phyloP scores from a whole-genome alignment of 2,797 vertebrate species.

The Malurus splendens region DNA sequence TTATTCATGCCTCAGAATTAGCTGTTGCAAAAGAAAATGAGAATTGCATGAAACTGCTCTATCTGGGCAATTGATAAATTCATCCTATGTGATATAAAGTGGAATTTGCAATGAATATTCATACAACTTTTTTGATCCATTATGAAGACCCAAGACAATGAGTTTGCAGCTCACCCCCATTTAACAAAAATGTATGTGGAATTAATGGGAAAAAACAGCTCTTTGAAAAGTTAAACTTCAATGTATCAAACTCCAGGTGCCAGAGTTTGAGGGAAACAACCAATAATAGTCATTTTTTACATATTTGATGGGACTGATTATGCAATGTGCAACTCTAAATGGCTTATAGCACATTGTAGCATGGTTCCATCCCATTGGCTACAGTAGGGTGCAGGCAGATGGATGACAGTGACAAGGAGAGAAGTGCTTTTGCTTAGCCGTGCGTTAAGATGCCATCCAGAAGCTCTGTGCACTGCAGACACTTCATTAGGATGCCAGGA shows the following conservation, averaged over 20 bases:
- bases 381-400: slow-evolving; percentile 93
- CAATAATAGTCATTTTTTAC: slow-evolving; percentile 84
- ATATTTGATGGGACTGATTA: slow-evolving; percentile 87
- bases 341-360: slow-evolving; percentile 85
- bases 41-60: slow-evolving; percentile 44
- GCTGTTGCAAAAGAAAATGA: slow-evolving; percentile 58
- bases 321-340: slow-evolving; percentile 83
- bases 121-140: slow-evolving; percentile 65
- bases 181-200: slow-evolving; percentile 63
- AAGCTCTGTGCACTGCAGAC: slow-evolving; percentile 89
- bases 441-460: slow-evolving; percentile 93
- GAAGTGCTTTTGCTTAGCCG: slow-evolving; percentile 91
- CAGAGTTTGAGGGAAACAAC: slow-evolving; percentile 78
- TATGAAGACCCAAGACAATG: slow-evolving; percentile 70
- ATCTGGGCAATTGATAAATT: slow-evolving; percentile 65
- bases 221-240: slow-evolving; percentile 76
- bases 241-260: slow-evolving; percentile 81
- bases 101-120: slow-evolving; percentile 73
- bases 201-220: slow-evolving; percentile 63
- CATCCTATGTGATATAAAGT: slow-evolving; percentile 54
- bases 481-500: slow-evolving; percentile 98
- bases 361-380: slow-evolving; percentile 88
- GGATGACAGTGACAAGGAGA: slow-evolving; percentile 88
- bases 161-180: slow-evolving; percentile 54
- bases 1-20: slow-evolving; percentile 54